phyloP scores from a whole-genome alignment of 2,113 vertebrate species.

The Hemicordylus capensis region DNA sequence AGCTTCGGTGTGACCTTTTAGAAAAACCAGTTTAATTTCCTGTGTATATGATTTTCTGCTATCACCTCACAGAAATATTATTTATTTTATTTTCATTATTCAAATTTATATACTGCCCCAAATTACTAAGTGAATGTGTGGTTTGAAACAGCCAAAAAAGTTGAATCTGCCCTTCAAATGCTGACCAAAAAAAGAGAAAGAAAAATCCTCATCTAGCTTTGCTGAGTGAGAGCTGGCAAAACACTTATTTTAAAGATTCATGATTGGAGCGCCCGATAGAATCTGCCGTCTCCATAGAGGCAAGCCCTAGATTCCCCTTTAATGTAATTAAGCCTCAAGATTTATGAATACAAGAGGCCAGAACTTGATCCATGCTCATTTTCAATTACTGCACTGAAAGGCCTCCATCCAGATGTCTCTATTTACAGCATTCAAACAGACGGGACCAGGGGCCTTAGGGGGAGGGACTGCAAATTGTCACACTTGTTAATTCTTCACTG shows the following conservation, averaged over 20 bases:
- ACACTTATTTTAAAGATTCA: slow-evolving; percentile 85
- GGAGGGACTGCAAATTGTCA: slow-evolving; percentile 84
- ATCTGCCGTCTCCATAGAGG: slow-evolving; percentile 89
- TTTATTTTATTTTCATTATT: too few species aligned
- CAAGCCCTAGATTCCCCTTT: slow-evolving; percentile 87
- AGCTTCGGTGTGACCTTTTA: slow-evolving; percentile 9
- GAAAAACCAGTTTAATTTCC: slow-evolving; percentile 9
- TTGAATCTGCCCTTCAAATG: slow-evolving; percentile 35
- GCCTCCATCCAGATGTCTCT: slow-evolving; percentile 89
- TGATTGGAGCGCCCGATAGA: slow-evolving; percentile 87
- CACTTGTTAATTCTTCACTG: slow-evolving; percentile 88
- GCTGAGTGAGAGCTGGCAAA: slow-evolving; percentile 55
- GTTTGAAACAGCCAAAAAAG: neutral
- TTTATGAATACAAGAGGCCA: slow-evolving; percentile 92
- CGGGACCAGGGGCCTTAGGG: slow-evolving; percentile 72
- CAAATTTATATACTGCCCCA: too few species aligned
- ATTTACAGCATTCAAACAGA: slow-evolving; percentile 87
- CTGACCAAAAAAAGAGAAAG: too few species aligned
- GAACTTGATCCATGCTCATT: slow-evolving; percentile 97
- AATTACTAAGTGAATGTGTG: fast-evolving
- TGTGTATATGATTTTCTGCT: fast-evolving
- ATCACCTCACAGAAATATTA: neutral
- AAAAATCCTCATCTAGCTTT: slow-evolving; percentile 68
- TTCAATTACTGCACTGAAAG: slow-evolving; percentile 91
- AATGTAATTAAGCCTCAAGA: slow-evolving; percentile 97